Evolutionary conservation across 2,113 vertebrate species (phyloP), one percentile per base, ranked within the genome.

Genomic region (Gallinago undulata): DNA sequence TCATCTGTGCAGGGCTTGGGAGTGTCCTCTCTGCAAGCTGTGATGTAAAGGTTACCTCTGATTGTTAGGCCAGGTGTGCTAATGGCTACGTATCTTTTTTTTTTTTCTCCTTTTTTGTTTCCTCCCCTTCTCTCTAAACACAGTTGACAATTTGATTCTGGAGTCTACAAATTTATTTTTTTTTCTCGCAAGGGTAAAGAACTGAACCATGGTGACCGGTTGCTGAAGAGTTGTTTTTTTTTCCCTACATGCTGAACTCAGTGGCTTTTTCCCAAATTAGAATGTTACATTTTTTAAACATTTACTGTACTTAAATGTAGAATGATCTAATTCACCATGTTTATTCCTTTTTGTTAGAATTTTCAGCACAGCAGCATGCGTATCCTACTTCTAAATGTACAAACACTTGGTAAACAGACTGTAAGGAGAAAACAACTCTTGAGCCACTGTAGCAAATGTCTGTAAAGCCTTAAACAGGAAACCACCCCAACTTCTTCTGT

Each of bases 381-480:
- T 88, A 30, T 81, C 43, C 33, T 80, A 45, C 35, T 91, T 86
- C 22, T 62, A 81, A 90, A 81, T 64, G 55, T 79, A 67, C 57
- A 80, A 92, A 92, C 59, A 70, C n/a, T 89, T 57, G 45, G 81
- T 85, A 93, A 90, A 68, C 87, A 90, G 67, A 78, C 68, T 56
- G 37, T 64, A 75, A 91, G 85, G 84, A 89, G 63, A 95, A 94
- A 87, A 82, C 60, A 50, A 53, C 63, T 93, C 53, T 13, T 70
- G 43, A 85, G 17, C 39, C 28, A 25, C 33, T 60, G 33, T 51
- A 74, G 41, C 79, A 95, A 86, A 68, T 73, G n/a, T 78, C 53
- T 94, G 48, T 63, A 68, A 87, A 93, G 31, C 39, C 35, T 76
- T 89, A 74, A 89, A 87, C 80, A 76, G 87, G 84, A 92, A 86